These are phyloP conservation scores for Coecobrya sp. DNA, from an alignment of 2,888 invertebrate genomes.

Conservation along the genomic window DNA sequence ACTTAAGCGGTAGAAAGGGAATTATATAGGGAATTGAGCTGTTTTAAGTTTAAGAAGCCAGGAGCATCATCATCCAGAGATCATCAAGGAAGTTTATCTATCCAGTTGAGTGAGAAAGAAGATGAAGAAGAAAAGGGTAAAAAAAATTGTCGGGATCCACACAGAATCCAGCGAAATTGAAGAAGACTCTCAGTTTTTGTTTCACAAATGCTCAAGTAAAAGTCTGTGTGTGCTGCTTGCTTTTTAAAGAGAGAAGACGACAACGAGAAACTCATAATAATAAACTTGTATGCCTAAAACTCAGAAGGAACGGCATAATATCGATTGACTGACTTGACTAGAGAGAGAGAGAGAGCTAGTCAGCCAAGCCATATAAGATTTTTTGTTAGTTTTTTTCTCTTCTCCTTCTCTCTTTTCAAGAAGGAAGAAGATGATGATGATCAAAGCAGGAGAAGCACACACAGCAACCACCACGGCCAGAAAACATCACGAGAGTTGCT, in stretches of 20 bases:
- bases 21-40: neutral
- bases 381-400: neutral
- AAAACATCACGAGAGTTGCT: slow-evolving; percentile 18
- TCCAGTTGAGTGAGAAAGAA: neutral
- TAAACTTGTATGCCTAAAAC: slow-evolving; percentile 3
- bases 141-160: neutral
- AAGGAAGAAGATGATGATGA: neutral
- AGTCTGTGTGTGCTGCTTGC: too few relatives aligned
- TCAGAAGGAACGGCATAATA: slow-evolving; percentile 55
- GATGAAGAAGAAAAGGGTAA: neutral
- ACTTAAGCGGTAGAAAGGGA: too few relatives aligned
- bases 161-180: neutral
- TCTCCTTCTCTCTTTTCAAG: neutral
- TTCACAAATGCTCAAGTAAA: neutral
- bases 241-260: neutral
- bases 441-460: neutral
- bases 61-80: neutral
- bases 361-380: neutral
- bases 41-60: neutral
- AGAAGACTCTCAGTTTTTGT: neutral
- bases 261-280: slow-evolving; percentile 1
- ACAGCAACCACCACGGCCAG: neutral
- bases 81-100: neutral
- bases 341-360: neutral
- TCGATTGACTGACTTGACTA: slow-evolving; percentile 37